These are phyloP conservation scores for Neotoma lepida DNA, from an alignment of 2,113 vertebrate species.

Conservation along the genomic window DNA sequence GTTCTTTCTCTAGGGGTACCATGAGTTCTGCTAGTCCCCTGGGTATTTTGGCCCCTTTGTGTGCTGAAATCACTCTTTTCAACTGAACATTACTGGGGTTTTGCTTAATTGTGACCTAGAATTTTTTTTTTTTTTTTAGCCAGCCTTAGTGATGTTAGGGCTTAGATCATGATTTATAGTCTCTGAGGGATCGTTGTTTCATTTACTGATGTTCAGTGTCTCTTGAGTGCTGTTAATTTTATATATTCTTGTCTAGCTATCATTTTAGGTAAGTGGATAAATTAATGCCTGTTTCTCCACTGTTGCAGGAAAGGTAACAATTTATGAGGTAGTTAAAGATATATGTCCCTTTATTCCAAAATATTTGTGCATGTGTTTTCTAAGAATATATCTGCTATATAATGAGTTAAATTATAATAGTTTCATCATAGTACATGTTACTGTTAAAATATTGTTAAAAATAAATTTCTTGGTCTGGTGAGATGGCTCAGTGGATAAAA, in stretches of 20 bases:
- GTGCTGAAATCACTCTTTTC: not conserved
- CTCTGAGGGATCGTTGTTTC: not conserved
- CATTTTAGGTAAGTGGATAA: not conserved
- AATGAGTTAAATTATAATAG: not conserved
- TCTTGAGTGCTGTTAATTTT: not conserved
- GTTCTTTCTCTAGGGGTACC: not conserved
- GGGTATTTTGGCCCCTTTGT: not conserved
- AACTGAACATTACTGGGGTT: not conserved
- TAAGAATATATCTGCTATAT: not conserved
- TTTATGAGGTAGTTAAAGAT: conserved; percentile 27
- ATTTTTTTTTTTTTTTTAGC: not conserved
- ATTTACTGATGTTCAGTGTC: not conserved
- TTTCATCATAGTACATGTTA: not conserved
- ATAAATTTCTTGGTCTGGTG: not conserved
- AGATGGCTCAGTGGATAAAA: not conserved
- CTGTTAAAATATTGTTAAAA: not conserved
- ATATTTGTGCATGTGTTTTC: conserved; percentile 17
- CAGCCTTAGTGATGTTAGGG: not conserved
- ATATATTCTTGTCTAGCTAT: not conserved
- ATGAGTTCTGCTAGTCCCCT: not conserved
- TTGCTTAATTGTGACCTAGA: not conserved
- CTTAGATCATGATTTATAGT: not conserved
- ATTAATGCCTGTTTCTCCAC: not conserved
- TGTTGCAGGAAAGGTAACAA: not conserved
- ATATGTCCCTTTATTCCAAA: not conserved